These are phyloP conservation scores for Erethizon dorsatum DNA, from an alignment of 2,797 vertebrate species.

Conservation along the genomic window DNA sequence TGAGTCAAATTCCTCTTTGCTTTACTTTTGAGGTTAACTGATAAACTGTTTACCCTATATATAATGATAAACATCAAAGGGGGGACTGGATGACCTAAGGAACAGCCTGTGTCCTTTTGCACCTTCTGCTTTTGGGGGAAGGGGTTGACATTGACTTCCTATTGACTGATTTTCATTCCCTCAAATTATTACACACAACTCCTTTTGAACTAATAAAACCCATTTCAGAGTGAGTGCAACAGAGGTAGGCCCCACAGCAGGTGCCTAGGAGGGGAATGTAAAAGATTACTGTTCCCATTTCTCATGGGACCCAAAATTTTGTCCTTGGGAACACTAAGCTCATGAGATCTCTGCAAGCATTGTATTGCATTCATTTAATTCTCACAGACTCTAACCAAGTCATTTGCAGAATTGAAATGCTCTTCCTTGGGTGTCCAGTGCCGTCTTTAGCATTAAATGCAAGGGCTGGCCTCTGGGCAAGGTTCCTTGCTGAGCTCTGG, in stretches of 20 bases:
- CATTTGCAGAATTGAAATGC: not conserved
- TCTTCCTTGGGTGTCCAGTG: not conserved
- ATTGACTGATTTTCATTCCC: not conserved
- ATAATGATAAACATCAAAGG: not conserved
- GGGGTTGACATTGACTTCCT: not conserved
- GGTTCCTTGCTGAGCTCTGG: not conserved
- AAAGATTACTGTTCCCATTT: not conserved
- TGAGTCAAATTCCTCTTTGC: not conserved
- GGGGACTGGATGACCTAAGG: not conserved
- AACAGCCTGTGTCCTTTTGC: not conserved
- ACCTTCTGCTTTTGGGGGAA: not conserved
- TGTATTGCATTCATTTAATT: not conserved
- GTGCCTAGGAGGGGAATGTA: not conserved
- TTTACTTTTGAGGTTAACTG: not conserved
- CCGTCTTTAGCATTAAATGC: not conserved
- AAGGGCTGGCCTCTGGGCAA: rapidly evolving
- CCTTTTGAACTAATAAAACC: not conserved
- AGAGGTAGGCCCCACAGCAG: not conserved
- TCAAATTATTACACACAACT: not conserved
- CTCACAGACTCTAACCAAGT: not conserved
- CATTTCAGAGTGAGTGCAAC: not conserved
- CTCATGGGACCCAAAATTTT: not conserved
- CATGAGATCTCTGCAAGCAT: not conserved
- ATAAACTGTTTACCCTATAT: not conserved
- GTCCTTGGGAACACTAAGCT: not conserved